A percentile compares a stretch with the other conserved stretches of the same genome.
Conservation (phyloP, 2,888 invertebrate species). For the Syrista parreyssii region DNA sequence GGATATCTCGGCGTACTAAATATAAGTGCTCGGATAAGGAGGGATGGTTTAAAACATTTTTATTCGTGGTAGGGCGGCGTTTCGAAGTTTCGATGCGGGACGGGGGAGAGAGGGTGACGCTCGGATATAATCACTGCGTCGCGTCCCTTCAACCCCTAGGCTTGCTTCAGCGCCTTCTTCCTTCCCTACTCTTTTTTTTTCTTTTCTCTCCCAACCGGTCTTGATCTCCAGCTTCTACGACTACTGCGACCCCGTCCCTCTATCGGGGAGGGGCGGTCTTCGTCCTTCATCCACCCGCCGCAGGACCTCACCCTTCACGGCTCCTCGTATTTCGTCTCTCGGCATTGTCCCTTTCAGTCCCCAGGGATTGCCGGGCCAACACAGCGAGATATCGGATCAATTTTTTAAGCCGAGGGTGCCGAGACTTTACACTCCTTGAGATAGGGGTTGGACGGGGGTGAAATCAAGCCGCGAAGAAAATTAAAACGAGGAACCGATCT, state of each 20-base stretch:
- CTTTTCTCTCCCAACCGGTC: constrained; percentile 11
- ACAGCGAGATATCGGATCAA: constrained; percentile 66
- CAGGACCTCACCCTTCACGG: constrained; percentile 23
- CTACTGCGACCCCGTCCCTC: neutral
- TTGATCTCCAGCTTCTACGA: constrained; percentile 5
- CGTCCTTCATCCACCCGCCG: constrained; percentile 26
- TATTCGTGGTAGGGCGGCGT: constrained; percentile 45
- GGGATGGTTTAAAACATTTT: constrained; percentile 55
- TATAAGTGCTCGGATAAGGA: constrained; percentile 51
- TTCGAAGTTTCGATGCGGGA: constrained; percentile 43
- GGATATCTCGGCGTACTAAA: constrained; percentile 54
- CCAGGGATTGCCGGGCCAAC: constrained; percentile 60
- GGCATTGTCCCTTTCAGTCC: constrained; percentile 63
- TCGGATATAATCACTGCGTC: constrained; percentile 60
- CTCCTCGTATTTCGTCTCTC: constrained; percentile 48
- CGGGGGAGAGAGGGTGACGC: constrained; percentile 38
- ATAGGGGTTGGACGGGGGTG: constrained; percentile 40
- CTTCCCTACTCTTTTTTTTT: constrained; percentile 23
- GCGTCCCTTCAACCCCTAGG: constrained; percentile 29
- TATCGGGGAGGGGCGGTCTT: neutral
- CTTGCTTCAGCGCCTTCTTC: constrained; percentile 20
- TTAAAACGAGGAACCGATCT: constrained; percentile 59
- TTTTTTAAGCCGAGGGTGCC: constrained; percentile 66
- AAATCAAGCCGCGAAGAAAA: constrained; percentile 66
- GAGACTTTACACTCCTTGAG: constrained; percentile 64